Evolutionary conservation across 2,888 invertebrate species (phyloP).

Genomic region (Mythimna pallens): DNA sequence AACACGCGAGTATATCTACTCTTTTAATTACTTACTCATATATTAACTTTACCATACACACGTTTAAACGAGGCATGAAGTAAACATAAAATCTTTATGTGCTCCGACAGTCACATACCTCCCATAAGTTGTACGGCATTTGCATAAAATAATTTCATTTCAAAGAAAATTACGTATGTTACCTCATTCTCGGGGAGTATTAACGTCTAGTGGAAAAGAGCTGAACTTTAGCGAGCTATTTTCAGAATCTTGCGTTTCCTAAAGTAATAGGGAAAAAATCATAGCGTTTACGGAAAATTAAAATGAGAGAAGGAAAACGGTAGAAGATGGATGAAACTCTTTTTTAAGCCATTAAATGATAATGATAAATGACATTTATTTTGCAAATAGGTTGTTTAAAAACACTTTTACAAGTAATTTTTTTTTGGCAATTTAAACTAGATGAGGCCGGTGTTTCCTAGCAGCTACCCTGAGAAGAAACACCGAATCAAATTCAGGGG

Average conservation of each 20-base stretch:
- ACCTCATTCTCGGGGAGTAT: conserved; percentile 31
- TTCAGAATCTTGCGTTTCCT: background rate
- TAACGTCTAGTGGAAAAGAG: conserved; percentile 39
- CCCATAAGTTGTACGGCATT: conserved; percentile 51
- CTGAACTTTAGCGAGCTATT: conserved; percentile 18
- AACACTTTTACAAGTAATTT: too few relatives aligned
- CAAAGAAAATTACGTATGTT: conserved; percentile 55
- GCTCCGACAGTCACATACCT: conserved; percentile 44
- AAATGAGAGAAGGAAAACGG: too few relatives aligned
- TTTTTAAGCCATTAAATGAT: too few relatives aligned
- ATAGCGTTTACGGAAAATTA: background rate
- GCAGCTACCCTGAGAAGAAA: too few relatives aligned
- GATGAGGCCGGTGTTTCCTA: too few relatives aligned
- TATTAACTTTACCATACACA: conserved; percentile 28
- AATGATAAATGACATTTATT: too few relatives aligned
- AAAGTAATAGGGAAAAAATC: background rate
- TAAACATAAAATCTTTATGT: conserved; percentile 43
- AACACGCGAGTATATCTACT: background rate
- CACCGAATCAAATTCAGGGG: too few relatives aligned
- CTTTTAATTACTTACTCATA: conserved; percentile 28
- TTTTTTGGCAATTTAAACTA: too few relatives aligned
- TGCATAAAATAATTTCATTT: conserved; percentile 61
- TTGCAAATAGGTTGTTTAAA: too few relatives aligned
- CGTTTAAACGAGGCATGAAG: conserved; percentile 33
- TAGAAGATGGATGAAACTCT: too few relatives aligned